These are phyloP conservation scores for Cichladusa arquata DNA, from an alignment of 2,113 vertebrate genomes.

Conservation along the genomic window DNA sequence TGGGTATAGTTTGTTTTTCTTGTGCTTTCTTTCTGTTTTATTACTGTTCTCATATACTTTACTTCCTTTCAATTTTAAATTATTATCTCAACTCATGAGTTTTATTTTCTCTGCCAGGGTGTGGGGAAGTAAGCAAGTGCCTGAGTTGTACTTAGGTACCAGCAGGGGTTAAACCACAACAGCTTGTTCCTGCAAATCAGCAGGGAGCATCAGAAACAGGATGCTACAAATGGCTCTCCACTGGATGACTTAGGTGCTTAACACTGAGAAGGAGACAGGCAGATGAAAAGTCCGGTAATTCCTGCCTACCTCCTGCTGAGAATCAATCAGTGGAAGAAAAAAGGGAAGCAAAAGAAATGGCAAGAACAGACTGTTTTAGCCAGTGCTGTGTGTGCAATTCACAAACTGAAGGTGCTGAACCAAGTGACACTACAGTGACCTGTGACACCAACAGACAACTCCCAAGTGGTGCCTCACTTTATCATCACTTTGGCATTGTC, in stretches of 20 bases:
- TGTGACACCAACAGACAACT: not conserved
- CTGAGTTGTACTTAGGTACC: not conserved
- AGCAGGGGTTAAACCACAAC: not conserved
- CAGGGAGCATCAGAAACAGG: not conserved
- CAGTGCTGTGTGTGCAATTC: not conserved
- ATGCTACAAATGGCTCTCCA: not conserved
- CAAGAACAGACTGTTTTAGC: not conserved
- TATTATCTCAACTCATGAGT: accelerated
- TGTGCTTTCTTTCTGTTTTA: not conserved
- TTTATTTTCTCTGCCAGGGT: not conserved
- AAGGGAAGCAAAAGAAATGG: not conserved
- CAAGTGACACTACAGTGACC: not conserved
- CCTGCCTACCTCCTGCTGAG: not conserved
- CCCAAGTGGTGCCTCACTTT: not conserved
- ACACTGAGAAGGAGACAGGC: not conserved
- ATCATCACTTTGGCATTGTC: not conserved
- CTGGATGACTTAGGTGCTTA: not conserved
- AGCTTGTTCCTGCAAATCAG: not conserved
- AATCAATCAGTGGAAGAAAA: not conserved
- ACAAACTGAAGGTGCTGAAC: not conserved
- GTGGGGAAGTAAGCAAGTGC: not conserved
- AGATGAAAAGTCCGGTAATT: not conserved
- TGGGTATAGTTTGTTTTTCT: not conserved
- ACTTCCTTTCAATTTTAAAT: not conserved
- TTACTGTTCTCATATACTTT: not conserved